Percentiles rank a stretch among this genome's conserved stretches.
Conservation (phyloP, 2,113 vertebrate species). For the Etia nguti region DNA sequence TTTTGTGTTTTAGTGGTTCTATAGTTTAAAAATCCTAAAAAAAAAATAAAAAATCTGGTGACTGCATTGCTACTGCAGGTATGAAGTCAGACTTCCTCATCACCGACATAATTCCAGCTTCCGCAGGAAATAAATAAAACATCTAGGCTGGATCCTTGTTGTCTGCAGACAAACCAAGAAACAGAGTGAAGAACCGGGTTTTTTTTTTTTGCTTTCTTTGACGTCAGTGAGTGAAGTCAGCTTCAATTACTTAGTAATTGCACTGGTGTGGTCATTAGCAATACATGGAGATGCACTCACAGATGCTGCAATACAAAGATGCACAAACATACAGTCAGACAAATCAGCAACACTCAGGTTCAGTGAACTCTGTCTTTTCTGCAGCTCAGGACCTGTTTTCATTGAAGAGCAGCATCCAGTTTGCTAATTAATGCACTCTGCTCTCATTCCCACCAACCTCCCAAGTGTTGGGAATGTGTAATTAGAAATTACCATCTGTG, state of each 20-base stretch:
- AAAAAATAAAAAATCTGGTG: neutral
- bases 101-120: neutral
- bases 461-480: neutral
- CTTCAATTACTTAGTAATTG: neutral
- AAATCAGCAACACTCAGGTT: neutral
- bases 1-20: neutral
- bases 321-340: neutral
- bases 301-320: neutral
- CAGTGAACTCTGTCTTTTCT: neutral
- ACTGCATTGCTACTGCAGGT: neutral
- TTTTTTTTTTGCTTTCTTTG: neutral
- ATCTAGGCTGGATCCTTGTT: neutral
- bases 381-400: neutral
- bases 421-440: neutral
- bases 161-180: neutral
- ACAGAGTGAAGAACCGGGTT: neutral
- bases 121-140: neutral
- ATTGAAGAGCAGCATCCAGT: constrained; percentile 4
- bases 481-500: constrained; percentile 37
- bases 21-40: neutral
- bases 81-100: neutral
- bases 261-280: neutral
- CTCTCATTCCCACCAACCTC: neutral
- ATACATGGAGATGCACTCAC: neutral
- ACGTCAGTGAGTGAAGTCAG: neutral